Conservation (phyloP, 2,113 vertebrate genomes). For the Origma solitaria region DNA sequence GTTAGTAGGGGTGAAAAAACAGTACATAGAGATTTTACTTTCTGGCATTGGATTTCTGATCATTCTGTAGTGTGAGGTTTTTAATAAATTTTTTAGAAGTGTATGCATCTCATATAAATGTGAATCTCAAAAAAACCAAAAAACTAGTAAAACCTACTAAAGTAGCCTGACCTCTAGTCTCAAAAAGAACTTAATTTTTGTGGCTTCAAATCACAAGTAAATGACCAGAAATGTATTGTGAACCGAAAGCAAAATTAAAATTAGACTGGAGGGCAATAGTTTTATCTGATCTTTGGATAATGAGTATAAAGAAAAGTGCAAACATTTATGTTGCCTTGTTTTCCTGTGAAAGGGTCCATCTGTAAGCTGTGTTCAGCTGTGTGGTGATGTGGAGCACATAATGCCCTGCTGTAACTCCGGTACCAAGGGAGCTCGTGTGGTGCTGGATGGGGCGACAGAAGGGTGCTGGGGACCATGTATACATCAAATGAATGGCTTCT, state of each 20-base stretch:
- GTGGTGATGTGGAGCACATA: constrained; percentile 37
- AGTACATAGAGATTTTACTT: not conserved
- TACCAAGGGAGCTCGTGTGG: constrained; percentile 13
- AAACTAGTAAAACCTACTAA: not conserved
- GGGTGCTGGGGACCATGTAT: not conserved
- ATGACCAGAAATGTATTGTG: not conserved
- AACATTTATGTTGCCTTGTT: constrained; percentile 13
- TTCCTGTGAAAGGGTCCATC: constrained; percentile 25
- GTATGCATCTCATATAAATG: not conserved
- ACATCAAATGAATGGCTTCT: not conserved
- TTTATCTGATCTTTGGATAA: not conserved
- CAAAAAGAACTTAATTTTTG: not conserved
- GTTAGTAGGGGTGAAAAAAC: not conserved
- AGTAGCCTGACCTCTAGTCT: not conserved
- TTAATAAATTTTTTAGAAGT: not conserved
- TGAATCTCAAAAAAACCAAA: not conserved
- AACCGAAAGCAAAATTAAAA: not conserved
- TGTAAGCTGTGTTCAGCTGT: constrained; percentile 36
- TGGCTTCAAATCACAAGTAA: not conserved
- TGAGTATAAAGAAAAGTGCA: not conserved
- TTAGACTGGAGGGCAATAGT: not conserved
- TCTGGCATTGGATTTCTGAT: not conserved
- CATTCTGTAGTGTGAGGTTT: not conserved
- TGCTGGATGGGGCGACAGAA: constrained; percentile 3
- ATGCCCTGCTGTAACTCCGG: constrained; percentile 33